Percentiles rank a stretch among this genome's conserved stretches.
phyloP scores from a whole-genome alignment of 2,888 invertebrate species.

The Eumerus sabulonum region DNA sequence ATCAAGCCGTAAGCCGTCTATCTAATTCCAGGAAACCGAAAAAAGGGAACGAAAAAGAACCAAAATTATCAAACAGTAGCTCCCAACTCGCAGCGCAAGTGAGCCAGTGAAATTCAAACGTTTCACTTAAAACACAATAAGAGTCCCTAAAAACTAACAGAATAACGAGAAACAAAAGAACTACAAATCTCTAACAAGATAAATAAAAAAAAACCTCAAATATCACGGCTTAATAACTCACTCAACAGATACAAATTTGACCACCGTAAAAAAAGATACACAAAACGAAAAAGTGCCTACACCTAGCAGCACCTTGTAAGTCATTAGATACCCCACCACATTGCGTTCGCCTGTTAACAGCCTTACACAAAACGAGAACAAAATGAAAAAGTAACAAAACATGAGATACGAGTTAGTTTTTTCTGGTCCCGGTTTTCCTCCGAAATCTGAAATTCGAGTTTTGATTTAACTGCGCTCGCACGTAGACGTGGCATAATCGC shows the following conservation, averaged over 20 bases:
- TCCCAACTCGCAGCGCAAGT: too few species aligned
- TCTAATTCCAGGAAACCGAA: constrained; percentile 15
- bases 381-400: not conserved
- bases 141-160: not conserved
- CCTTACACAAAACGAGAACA: not conserved
- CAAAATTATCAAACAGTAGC: not conserved
- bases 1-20: not conserved
- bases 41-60: too few species aligned
- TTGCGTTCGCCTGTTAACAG: not conserved
- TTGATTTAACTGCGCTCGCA: constrained; percentile 17
- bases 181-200: too few species aligned
- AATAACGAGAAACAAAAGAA: too few species aligned
- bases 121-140: constrained; percentile 53
- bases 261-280: constrained; percentile 25
- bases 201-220: constrained; percentile 10
- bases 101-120: constrained; percentile 42
- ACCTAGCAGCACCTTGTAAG: constrained; percentile 45
- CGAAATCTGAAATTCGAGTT: not conserved
- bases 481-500: not conserved
- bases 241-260: constrained; percentile 47
- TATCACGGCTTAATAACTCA: constrained; percentile 41
- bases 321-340: constrained; percentile 25
- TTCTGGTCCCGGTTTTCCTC: not conserved
- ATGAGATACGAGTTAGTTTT: constrained; percentile 5
- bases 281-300: constrained; percentile 8